phyloP scores from a whole-genome alignment of 1,140 invertebrate species.

The Formica selysi region DNA sequence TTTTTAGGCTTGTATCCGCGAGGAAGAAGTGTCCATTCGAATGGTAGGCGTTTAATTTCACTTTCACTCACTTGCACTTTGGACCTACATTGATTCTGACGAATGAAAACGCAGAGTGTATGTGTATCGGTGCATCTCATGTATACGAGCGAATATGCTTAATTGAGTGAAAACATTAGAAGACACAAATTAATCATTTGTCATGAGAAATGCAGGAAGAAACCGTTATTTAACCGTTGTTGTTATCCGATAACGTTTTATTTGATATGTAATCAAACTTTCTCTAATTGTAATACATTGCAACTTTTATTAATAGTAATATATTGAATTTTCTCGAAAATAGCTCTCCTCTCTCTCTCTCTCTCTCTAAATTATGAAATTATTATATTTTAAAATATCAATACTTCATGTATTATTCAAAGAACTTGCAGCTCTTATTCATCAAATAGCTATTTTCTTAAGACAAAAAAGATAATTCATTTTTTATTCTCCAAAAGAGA shows the following conservation, averaged over 20 bases:
- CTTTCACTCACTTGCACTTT: constrained; percentile 64
- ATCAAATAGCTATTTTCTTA: neutral
- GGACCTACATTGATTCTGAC: constrained; percentile 7
- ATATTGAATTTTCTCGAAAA: constrained; percentile 1
- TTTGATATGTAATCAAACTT: neutral
- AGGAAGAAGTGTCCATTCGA: constrained; percentile 1
- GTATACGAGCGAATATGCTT: constrained; percentile 28
- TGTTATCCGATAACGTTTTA: neutral
- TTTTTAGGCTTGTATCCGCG: neutral
- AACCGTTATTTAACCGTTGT: neutral
- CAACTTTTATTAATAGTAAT: too few species aligned
- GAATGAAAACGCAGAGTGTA: neutral
- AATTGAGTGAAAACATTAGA: constrained; percentile 48
- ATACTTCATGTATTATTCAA: constrained; percentile 24
- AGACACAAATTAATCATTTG: constrained; percentile 24
- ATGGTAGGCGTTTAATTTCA: constrained; percentile 50
- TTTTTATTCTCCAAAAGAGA: neutral
- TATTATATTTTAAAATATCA: neutral
- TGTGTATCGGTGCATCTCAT: constrained; percentile 4
- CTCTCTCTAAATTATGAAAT: neutral
- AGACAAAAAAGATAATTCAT: neutral
- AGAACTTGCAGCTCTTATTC: neutral
- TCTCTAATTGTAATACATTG: constrained; percentile 24
- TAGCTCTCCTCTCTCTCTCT: too few species aligned
- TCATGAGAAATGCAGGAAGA: neutral